These are phyloP conservation scores for Amblyopsis hoosieri DNA, from an alignment of 2,797 vertebrate species.

Conservation along the genomic window DNA sequence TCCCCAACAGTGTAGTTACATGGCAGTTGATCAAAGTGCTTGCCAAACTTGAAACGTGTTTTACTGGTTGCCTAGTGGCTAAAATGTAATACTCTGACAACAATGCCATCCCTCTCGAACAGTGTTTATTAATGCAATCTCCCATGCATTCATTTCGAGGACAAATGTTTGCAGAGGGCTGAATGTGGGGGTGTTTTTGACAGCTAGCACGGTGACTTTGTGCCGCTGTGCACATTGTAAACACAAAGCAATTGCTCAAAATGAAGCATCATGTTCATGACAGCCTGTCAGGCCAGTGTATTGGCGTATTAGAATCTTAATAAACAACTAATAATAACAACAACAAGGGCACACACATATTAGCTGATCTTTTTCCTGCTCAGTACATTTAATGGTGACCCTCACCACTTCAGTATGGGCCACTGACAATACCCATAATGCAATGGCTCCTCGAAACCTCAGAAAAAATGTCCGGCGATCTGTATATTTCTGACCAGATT, in stretches of 20 bases:
- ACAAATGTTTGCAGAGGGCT: constrained; percentile 36
- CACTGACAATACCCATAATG: too few relatives aligned
- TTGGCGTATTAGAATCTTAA: constrained; percentile 28
- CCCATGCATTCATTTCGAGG: constrained; percentile 31
- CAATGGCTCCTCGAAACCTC: too few relatives aligned
- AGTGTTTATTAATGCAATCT: constrained; percentile 59
- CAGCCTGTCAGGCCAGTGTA: constrained; percentile 28
- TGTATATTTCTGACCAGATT: too few relatives aligned
- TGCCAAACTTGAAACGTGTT: constrained; percentile 68
- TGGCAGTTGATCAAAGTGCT: constrained; percentile 61
- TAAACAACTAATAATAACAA: constrained; percentile 45
- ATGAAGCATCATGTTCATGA: constrained; percentile 26
- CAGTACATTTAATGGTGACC: not conserved
- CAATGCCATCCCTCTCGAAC: constrained; percentile 51
- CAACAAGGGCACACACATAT: constrained; percentile 12
- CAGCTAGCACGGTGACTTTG: constrained; percentile 40
- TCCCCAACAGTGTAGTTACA: constrained; percentile 40
- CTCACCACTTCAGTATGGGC: not conserved
- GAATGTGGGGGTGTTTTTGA: constrained; percentile 39
- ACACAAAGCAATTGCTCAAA: constrained; percentile 18
- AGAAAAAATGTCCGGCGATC: too few relatives aligned
- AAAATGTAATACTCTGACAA: constrained; percentile 69
- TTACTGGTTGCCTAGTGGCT: constrained; percentile 62
- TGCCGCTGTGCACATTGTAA: constrained; percentile 27
- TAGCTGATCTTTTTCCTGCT: constrained; percentile 16